phyloP scores from a whole-genome alignment of 2,888 invertebrate species.

The Rotaria magnacalcarata region DNA sequence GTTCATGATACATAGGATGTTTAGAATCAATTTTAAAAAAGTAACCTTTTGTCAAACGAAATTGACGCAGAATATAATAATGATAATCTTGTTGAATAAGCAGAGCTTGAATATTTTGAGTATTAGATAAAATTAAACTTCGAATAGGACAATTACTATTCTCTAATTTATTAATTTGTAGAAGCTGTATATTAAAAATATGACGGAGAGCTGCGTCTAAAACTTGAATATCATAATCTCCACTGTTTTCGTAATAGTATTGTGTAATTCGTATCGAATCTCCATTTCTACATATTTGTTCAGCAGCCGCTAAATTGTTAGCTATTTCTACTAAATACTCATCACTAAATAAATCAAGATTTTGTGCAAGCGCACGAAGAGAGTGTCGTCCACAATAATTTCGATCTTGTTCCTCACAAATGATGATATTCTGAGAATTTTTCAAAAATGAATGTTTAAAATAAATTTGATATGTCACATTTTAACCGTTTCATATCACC shows the following conservation, averaged over 20 bases:
- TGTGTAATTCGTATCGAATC: not conserved
- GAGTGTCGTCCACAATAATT: too few relatives aligned
- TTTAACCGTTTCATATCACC: too few relatives aligned
- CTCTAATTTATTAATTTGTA: not conserved
- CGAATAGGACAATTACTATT: not conserved
- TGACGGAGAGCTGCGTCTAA: not conserved
- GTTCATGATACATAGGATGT: not conserved
- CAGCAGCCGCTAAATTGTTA: too few relatives aligned
- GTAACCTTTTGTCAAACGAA: not conserved
- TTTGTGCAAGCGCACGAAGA: too few relatives aligned
- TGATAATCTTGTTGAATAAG: not conserved
- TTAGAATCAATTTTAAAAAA: not conserved
- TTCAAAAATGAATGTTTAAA: too few relatives aligned
- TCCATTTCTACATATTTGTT: too few relatives aligned
- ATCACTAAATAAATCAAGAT: too few relatives aligned
- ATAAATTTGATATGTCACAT: too few relatives aligned
- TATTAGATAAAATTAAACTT: not conserved
- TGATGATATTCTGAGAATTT: too few relatives aligned
- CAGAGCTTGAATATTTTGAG: not conserved
- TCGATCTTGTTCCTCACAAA: too few relatives aligned
- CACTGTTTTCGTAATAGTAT: not conserved
- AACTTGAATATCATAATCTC: not conserved
- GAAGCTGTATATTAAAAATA: not conserved
- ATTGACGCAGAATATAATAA: not conserved
- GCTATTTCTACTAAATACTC: too few relatives aligned